Percentiles rank a stretch among this genome's conserved stretches.
These are phyloP conservation scores for Miltochrista miniata DNA, from an alignment of 2,888 invertebrate species.

Conservation along the genomic window DNA sequence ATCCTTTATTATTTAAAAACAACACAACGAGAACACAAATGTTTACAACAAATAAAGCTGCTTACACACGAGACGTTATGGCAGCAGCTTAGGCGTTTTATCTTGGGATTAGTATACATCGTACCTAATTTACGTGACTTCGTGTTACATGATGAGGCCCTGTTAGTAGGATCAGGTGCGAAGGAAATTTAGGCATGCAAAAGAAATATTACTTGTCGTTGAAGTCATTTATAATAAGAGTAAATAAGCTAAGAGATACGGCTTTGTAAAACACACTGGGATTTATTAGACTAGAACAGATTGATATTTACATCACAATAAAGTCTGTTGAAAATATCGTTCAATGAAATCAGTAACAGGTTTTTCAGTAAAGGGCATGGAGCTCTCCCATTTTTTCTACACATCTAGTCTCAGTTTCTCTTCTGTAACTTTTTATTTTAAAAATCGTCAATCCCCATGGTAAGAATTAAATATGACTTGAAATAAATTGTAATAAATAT, in stretches of 20 bases:
- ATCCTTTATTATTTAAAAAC: conserved; percentile 55
- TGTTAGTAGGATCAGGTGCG: conserved; percentile 66
- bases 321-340: no score
- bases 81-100: conserved; percentile 72
- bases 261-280: no score
- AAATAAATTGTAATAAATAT: no score
- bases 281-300: no score
- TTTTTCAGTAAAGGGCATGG: no score
- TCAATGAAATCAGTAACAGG: no score
- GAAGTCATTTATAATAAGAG: conserved; percentile 8
- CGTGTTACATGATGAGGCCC: conserved; percentile 65
- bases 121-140: conserved; percentile 77
- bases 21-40: conserved; percentile 55
- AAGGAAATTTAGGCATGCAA: conserved; percentile 43
- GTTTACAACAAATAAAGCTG: conserved; percentile 71
- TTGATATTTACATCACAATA: no score
- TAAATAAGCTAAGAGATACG: background rate
- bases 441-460: no score
- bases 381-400: no score
- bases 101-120: conserved; percentile 75
- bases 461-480: no score
- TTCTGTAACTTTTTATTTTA: no score
- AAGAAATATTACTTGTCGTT: conserved; percentile 32
- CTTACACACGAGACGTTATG: conserved; percentile 69
- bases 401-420: no score